phyloP scores from a whole-genome alignment of 2,113 vertebrate species.

The Collichthys lucidus region DNA sequence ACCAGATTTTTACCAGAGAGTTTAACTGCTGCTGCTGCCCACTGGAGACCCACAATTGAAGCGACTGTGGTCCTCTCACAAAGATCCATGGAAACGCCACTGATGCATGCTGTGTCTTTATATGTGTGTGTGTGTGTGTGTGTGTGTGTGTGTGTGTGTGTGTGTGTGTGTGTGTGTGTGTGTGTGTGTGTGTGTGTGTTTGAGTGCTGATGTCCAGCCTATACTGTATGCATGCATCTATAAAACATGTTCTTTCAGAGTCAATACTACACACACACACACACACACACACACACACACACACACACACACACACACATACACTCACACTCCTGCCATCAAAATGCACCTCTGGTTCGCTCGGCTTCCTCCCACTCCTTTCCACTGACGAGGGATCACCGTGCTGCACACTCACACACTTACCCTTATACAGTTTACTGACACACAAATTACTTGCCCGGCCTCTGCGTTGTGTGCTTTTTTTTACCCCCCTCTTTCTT shows the following conservation, averaged over 20 bases:
- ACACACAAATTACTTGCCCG: slow-evolving; percentile 10
- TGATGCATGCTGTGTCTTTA: slow-evolving; percentile 13
- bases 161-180: background rate
- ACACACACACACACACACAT: slow-evolving; percentile 5
- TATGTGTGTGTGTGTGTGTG: background rate
- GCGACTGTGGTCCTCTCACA: slow-evolving; percentile 16
- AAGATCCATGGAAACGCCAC: slow-evolving; percentile 31
- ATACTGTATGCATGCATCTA: slow-evolving; percentile 25
- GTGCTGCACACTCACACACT: background rate
- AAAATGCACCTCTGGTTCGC: slow-evolving; percentile 41
- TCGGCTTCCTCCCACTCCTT: slow-evolving; percentile 47
- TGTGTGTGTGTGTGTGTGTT: background rate
- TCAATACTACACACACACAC: slow-evolving; percentile 1
- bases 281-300: background rate
- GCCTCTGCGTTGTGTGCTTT: background rate
- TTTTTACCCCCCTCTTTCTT: background rate
- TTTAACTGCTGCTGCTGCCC: background rate
- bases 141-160: background rate
- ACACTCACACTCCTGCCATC: slow-evolving; percentile 29
- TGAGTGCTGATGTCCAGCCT: slow-evolving; percentile 10
- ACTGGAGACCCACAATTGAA: slow-evolving; percentile 21
- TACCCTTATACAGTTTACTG: background rate
- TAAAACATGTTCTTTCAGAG: slow-evolving; percentile 35
- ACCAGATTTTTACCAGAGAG: background rate
- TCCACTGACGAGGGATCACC: slow-evolving; percentile 43